Base-by-base conservation (phyloP, 1,140 invertebrate genomes). In the Teleogryllus occipitalis region DNA sequence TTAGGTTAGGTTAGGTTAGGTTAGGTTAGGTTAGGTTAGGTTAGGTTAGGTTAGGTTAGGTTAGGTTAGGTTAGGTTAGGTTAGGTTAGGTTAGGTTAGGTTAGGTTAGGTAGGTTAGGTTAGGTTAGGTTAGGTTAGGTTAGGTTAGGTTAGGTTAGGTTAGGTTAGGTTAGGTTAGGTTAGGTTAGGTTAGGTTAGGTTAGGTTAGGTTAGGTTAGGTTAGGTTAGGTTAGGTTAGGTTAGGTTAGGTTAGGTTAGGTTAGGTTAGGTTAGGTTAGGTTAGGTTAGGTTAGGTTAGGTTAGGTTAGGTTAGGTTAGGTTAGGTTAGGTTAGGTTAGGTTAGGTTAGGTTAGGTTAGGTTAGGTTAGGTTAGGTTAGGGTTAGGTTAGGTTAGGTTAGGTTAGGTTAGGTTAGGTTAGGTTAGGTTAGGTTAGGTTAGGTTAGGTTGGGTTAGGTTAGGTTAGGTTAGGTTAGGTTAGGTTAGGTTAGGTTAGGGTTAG, bases 111-210 rank as follows among this genome's bases (percentile, higher is more conserved):
- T 82, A 82, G 81, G 81, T 81, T 82, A 82, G 81, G 82, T 80
- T 82, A 81, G 78, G 81, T 81, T 82, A 81, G 79, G 49, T 81
- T 82, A 81, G 80, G 82, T 79, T 82, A 82, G 80, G 82, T 82
- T 82, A 82, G 82, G 79, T 82, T 82, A 82, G 82, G 82, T 81
- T 83, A 82, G 80, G 82, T 82, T 83, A 82, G 82, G 82, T 73
- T 83, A 81, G 82, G 82, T 76, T 83, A 81, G 81, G 82, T 81
- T 79, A 78, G 76, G 78, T 73, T 79, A 78, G 76, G 82, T 73
- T 83, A 79, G 82, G 82, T 77, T 83, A 82, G 81, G 82, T 81
- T 81, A 83, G 79, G 81, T 81, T 74, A 82, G 77, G 80, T 82
- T 82, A 83, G 81, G 81, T 81, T 82, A 79, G 81, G 82, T 81